Base-by-base conservation (phyloP, 1,140 invertebrate genomes). In the Manduca sexta region DNA sequence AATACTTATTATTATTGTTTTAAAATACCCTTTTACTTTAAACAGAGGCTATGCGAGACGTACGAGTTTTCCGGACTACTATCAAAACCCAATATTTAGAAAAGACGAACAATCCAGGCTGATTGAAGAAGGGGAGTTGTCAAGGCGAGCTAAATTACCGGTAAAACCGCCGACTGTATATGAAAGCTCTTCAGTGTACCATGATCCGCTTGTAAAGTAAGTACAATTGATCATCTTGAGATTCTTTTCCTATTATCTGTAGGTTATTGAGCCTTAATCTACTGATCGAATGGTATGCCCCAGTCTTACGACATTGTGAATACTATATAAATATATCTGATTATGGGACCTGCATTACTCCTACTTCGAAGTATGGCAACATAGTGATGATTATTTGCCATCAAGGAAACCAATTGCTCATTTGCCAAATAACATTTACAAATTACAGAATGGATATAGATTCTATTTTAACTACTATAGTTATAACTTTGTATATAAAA, bases 141-240 rank as follows among this genome's bases (percentile, higher is more conserved):
- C 85, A 7, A 87, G 89, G 68, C 55, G 90, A 1, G 58, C 71
- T 17, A 88, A 90, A 58, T 34, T 88, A 2, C 89, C 89, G 5
- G 88, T 92, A 1, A 91, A 88, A 71, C 91, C 93, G 14, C 91
- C 92, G 1, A 62, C 82, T 35, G 84, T 75, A n/a, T 78, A 88
- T 61, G 83, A 92, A 47, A 91, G 91, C 0, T 89, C 87, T 42
- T 94, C 93, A 0, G 84, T 90, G 14, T 93, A 91, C 70, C 86
- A 92, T 69, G 91, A 95, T 75, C 77, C 86, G 39, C 49, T 90
- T 33, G 83, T 93, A 2, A 84, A 74, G 84, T 87, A 84, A 77
- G 79, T n/a, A n/a, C n/a, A 75, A 50, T n/a, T n/a, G n/a, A n/a
- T 26, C 21, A 21, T 7, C 21, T 26, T 26, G 37, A 47, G 49